Base-by-base conservation (phyloP, 2,113 vertebrate species). In the Passer domesticus region DNA sequence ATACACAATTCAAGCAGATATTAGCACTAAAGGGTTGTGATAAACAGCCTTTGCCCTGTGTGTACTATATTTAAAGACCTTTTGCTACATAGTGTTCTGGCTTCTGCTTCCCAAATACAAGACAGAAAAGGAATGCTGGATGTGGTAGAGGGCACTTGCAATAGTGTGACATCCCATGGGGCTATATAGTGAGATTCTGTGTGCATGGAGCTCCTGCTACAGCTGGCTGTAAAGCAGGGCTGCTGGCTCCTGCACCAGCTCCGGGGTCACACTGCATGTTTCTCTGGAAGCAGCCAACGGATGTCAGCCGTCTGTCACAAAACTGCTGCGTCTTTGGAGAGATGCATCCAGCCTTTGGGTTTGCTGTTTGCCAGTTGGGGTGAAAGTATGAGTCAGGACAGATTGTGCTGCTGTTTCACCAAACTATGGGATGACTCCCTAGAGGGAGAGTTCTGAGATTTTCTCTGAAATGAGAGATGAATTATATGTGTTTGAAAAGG, bases 1-100 rank as follows among this genome's bases (percentile, higher is more conserved):
- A 82, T 64, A 75, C 15, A 72, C n/a, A 68, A 52, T 83, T 86
- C 53, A 59, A 80, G 79, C 63, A 95, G 68, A 59, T 49, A 77
- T 79, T 79, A 74, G 76, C 27, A 50, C 47, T 90, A 77, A 94
- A 89, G 68, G 35, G 35, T 63, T 92, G 46, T 90, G 73, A 94
- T 83, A 92, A 94, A 94, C 79, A 92, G 59, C 35, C 33, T 86
- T 95, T 90, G n/a, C 52, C 60, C 72, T 67, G 11, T 25, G 17
- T 81, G 68, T 67, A 23, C 68, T 86, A 67, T 81, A 81, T 63
- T 63, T 81, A 88, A 41, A 69, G 46, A 33, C 47, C 15, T 63
- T 94, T 90, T 86, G 25, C 63, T 86, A 31, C n/a, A 21, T 19
- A 46, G 19, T 58, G 23, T 92, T 92, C 64, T 84, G 80, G 39